Evolutionary conservation across 2,888 invertebrate genomes (phyloP), one percentile per base, ranked within the genome.

Genomic region (Pinctada fucata): DNA sequence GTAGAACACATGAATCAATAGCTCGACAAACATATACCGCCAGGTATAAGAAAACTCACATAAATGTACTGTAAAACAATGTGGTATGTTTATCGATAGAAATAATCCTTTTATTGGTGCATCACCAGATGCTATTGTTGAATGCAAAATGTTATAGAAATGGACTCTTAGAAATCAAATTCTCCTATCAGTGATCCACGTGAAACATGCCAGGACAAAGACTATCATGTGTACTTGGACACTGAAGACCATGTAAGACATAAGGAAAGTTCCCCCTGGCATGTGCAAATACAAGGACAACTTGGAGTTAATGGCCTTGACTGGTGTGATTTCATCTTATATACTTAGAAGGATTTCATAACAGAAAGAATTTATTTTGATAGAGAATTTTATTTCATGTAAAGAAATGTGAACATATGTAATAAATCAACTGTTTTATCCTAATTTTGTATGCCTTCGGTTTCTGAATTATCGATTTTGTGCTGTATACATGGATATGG

Each of bases 211-310:
- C 72, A 72, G n/a, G 6, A 52, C 47, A 72, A 50, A 70, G 49
- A 10, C 47, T 49, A 58, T 72, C 72, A 31, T 72, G 72, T 72
- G 10, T n/a, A 52, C 10, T 72, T 5, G 63, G 58, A 58, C 58
- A 58, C 6, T 58, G 10, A 52, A 58, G 47, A 58, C 45, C 52
- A 72, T 48, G 51, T 72, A 58, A 48, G 72, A 72, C 10, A 6
- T 58, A n/a, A 58, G 31, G 49, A 72, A 72, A 72, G 3, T 13
- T 72, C 72, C 8, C 52, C 72, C 51, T 72, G n/a, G 47, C 58
- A 72, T 72, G 52, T 52, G 5, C 58, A 72, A 52, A 72, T 72
- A 49, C 63, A 48, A 16, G 72, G 72, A 16, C 72, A 72, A 51
- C 51, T 52, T 51, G 72, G 48, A 58, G 45, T 51, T 31, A 5